Evolutionary conservation across 2,113 vertebrate species (phyloP), one percentile per base, ranked within the genome.

Genomic region (Xenopus laevis): DNA sequence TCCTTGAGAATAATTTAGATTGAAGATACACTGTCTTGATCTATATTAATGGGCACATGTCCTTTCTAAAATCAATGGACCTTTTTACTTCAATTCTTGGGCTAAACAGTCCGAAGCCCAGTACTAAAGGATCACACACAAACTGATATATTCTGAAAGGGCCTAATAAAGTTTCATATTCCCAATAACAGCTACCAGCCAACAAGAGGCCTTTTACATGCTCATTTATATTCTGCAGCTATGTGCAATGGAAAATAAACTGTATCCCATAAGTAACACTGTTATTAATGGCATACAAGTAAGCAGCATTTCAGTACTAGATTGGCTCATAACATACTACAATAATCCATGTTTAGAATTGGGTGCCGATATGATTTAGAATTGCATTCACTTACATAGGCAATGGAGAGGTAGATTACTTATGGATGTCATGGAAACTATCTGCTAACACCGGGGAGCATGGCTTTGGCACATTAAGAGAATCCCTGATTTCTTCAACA

Each of bases 331-430:
- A 52, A 47, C 16, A 58, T 61, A 59, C 10, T 47, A 20, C 16
- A 45, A 40, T 11, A 63, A 58, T 60, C 45, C 60, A 6, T 69
- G 15, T 27, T 63, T 18, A 57, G 45, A 55, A 45, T 46, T 15
- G 46, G 13, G 18, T 27, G 58, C 40, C 18, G 17, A 17, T n/a
- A 55, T 64, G 66, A 64, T 55, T 68, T 60, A 64, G 46, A 53
- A 75, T 61, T 84, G 72, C 91, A 92, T 89, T 95, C 90, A 94
- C 87, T 93, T 90, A 91, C 66, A 92, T 86, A 92, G 84, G 87
- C 91, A 94, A 92, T 84, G 93, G 91, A 10, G 90, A 93, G 83
- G 90, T 91, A 60, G 93, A 91, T 79, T 93, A 89, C 73, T 87
- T 91, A 87, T 93, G 94, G 85, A 94, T 93, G 84, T 91, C 92